These are phyloP conservation scores for Macrochelys suwanniensis DNA, from an alignment of 2,797 vertebrate species.

Conservation along the genomic window DNA sequence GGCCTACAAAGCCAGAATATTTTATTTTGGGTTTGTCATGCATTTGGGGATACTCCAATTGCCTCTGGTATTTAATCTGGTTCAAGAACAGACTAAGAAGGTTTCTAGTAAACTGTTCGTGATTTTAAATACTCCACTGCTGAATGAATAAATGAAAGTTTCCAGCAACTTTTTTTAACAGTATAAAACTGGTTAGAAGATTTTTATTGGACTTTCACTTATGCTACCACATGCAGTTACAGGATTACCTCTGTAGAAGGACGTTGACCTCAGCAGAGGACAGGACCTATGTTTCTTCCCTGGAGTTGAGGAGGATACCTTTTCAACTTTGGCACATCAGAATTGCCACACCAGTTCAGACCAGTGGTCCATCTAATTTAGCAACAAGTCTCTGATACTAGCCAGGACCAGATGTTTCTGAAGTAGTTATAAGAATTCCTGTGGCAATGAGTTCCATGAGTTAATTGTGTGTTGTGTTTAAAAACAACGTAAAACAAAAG, in stretches of 20 bases:
- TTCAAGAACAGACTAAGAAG: conserved; percentile 20
- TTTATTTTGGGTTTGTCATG: conserved; percentile 29
- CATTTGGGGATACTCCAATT: conserved; percentile 8
- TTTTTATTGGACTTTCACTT: not conserved
- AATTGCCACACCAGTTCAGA: not conserved
- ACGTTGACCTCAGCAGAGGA: not conserved
- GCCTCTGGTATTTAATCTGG: not conserved
- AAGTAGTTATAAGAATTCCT: not conserved
- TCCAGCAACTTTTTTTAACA: not conserved
- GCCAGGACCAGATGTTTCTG: not conserved
- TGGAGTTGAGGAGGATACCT: not conserved
- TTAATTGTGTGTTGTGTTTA: not conserved
- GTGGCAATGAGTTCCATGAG: not conserved
- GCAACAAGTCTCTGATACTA: not conserved
- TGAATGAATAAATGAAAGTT: conserved; percentile 19
- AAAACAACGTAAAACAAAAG: not conserved
- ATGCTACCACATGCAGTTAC: not conserved
- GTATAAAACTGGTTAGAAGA: not conserved
- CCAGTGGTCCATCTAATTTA: not conserved
- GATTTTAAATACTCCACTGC: not conserved
- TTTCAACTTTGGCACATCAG: not conserved
- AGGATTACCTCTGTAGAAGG: not conserved
- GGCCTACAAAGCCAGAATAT: conserved; percentile 5
- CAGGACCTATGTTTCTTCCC: not conserved
- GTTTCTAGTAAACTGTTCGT: not conserved